Conservation (phyloP, 2,113 vertebrate species). For the Ardeotis arabs region DNA sequence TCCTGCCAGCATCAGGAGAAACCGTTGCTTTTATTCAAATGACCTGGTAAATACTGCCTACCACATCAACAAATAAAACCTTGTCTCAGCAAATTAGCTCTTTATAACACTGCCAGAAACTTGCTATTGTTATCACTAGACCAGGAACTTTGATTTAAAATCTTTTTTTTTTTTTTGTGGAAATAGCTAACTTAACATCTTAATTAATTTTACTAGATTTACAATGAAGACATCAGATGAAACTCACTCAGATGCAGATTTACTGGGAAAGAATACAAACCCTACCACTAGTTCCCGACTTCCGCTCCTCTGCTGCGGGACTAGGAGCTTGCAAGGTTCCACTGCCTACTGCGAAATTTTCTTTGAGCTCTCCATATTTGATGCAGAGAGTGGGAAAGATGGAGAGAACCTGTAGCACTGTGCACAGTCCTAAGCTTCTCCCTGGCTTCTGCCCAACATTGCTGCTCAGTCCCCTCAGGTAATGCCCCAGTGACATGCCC, state of each 20-base stretch:
- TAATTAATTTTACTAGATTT: neutral
- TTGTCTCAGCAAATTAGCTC: neutral
- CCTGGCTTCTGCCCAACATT: neutral
- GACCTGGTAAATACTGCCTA: neutral
- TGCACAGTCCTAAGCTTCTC: neutral
- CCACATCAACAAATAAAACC: neutral
- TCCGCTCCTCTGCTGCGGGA: neutral
- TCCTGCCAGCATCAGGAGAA: neutral
- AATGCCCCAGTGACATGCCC: neutral
- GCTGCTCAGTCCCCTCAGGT: neutral
- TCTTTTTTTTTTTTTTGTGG: neutral
- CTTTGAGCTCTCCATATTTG: neutral
- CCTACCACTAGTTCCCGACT: neutral
- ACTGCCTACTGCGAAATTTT: neutral
- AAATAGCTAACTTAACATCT: neutral
- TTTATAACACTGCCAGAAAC: neutral
- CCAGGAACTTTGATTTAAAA: neutral
- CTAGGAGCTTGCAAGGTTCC: neutral
- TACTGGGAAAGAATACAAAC: neutral
- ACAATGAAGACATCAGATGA: neutral
- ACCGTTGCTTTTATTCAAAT: neutral
- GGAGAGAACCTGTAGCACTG: neutral
- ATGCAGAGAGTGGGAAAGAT: neutral
- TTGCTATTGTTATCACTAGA: neutral
- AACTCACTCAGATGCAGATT: neutral